phyloP scores from a whole-genome alignment of 2,113 vertebrate genomes.

The Pangasianodon hypophthalmus region DNA sequence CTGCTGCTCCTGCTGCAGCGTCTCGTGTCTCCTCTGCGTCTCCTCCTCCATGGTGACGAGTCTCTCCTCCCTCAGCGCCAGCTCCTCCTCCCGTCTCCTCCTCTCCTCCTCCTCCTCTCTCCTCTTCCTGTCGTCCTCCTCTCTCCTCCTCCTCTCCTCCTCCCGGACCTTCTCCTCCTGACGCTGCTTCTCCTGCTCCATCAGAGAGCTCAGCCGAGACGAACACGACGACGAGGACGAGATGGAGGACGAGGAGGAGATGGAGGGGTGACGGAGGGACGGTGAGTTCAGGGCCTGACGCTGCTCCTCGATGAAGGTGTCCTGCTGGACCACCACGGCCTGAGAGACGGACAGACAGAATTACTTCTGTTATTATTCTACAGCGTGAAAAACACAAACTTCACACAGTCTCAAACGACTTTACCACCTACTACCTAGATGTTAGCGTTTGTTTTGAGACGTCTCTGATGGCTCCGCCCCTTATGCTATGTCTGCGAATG shows the following conservation, averaged over 20 bases:
- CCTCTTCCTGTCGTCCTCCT: constrained; percentile 14
- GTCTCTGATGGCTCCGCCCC: background rate
- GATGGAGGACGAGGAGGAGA: constrained; percentile 26
- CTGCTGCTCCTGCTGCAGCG: background rate
- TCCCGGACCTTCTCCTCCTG: constrained; percentile 26
- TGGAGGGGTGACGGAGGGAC: constrained; percentile 15
- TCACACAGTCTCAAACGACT: background rate
- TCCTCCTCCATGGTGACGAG: constrained; percentile 5
- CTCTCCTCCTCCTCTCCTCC: constrained; percentile 24
- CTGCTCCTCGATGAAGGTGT: constrained; percentile 36
- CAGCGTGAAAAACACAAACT: background rate
- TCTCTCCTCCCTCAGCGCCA: constrained; percentile 1
- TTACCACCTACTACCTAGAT: background rate
- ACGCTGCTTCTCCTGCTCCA: constrained; percentile 35
- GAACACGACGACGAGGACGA: constrained; percentile 8
- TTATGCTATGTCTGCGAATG: too few relatives aligned
- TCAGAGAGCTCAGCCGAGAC: constrained; percentile 15
- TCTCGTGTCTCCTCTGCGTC: constrained; percentile 2
- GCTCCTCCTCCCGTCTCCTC: constrained; percentile 1
- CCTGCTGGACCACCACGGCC: constrained; percentile 34
- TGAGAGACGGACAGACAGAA: background rate
- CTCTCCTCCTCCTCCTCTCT: constrained; percentile 3
- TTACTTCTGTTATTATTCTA: background rate
- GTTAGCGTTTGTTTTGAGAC: too few relatives aligned
- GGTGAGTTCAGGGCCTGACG: constrained; percentile 4